Evolutionary conservation across 2,113 vertebrate genomes (phyloP), one percentile per base, ranked within the genome.

Genomic region (Vidua chalybeata): DNA sequence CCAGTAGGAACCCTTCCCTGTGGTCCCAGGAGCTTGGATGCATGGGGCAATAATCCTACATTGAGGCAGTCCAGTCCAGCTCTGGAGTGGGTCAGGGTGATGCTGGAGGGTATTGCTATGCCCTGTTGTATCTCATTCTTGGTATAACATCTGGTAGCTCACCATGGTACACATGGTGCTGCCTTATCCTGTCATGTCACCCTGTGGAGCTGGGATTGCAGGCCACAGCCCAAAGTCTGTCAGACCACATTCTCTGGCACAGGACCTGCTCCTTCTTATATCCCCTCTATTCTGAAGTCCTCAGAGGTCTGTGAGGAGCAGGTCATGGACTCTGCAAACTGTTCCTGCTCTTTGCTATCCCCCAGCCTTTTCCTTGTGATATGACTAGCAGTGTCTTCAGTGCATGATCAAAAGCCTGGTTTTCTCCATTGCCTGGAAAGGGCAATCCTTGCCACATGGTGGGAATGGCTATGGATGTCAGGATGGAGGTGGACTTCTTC

Each of bases 31-130:
- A 2, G 12, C 45, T 87, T 58, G 61, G 54, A 52, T 56, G 39
- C 0, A 2, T 0, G 0, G 21, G 20, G 66, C 88, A 76, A 7
- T 66, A 59, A 54, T 11, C 18, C 43, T 1, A 0, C 15, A 7
- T 0, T 89, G 15, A 62, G 39, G 13, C 51, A 68, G 37, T 48
- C 12, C 26, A 62, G 35, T 13, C 24, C 2, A 5, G n/a, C 46
- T 82, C 66, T 93, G 62, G 37, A n/a, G 39, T 61, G 30, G 15
- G 18, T 35, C 0, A 1, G 43, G 39, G 28, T 92, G 86, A 43
- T 73, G 35, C 28, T 66, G 51, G 17, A 66, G 31, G 28, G 31
- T 82, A 21, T 84, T 82, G 33, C 22, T 52, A 23, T 72, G 48
- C 31, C n/a, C 43, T 4, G 13, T 62, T 77, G 13, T 45, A 21